A percentile compares a stretch with the other conserved stretches of the same genome.
Conservation (phyloP, 2,113 vertebrate genomes). For the Trematocara marginatum region DNA sequence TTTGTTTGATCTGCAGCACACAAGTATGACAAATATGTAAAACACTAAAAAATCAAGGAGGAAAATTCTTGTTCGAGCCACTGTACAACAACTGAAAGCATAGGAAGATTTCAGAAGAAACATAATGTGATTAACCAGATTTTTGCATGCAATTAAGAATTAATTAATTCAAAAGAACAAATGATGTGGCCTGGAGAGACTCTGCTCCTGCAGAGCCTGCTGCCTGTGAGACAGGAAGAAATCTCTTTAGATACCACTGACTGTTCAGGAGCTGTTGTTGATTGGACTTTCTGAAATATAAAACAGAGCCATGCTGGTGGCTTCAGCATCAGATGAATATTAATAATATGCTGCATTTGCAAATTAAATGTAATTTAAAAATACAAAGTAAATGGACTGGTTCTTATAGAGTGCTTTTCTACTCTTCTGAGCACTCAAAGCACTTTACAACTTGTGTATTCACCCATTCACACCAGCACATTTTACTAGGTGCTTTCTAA, state of each 20-base stretch:
- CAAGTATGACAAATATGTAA: not conserved
- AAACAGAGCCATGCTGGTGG: not conserved
- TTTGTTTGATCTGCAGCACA: not conserved
- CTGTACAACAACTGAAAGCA: fast-evolving
- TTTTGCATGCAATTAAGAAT: not conserved
- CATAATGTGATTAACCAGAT: not conserved
- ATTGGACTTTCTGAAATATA: not conserved
- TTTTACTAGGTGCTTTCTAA: too few relatives aligned
- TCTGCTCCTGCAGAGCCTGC: not conserved
- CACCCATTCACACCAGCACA: too few relatives aligned
- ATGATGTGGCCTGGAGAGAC: not conserved
- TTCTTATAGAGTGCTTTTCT: too few relatives aligned
- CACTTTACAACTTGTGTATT: too few relatives aligned
- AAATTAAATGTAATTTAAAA: not conserved
- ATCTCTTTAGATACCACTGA: not conserved
- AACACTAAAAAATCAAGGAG: not conserved
- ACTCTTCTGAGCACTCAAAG: too few relatives aligned
- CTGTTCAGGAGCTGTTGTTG: not conserved
- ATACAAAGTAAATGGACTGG: too few relatives aligned
- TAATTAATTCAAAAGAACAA: not conserved
- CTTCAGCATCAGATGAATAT: not conserved
- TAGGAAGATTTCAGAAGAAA: not conserved
- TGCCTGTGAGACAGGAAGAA: not conserved
- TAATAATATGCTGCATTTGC: not conserved
- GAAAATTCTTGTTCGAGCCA: too few relatives aligned